These are phyloP conservation scores for Atherinomorus stipes DNA, from an alignment of 2,113 vertebrate genomes.

Conservation along the genomic window DNA sequence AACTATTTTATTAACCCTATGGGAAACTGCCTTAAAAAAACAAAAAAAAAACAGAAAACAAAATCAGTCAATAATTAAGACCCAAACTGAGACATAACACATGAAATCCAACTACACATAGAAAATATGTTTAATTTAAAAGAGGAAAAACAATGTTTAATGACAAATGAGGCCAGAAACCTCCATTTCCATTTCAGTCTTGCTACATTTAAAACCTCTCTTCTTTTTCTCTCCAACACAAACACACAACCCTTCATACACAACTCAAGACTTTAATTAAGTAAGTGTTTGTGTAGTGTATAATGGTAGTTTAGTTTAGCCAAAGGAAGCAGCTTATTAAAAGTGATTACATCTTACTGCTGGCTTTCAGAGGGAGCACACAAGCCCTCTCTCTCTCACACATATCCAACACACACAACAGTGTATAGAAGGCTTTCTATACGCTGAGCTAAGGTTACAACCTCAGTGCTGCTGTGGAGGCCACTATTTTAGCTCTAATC, in stretches of 20 bases:
- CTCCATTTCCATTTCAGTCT: neutral
- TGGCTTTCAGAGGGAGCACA: slow-evolving; percentile 48
- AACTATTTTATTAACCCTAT: too few species aligned
- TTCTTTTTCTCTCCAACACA: slow-evolving; percentile 13
- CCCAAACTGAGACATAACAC: neutral
- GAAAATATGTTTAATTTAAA: too few species aligned
- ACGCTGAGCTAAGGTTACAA: slow-evolving; percentile 27
- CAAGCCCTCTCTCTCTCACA: slow-evolving; percentile 29
- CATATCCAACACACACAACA: slow-evolving; percentile 8
- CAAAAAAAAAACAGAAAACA: too few species aligned
- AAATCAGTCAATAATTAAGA: neutral
- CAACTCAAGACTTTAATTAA: slow-evolving; percentile 67
- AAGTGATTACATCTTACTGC: slow-evolving; percentile 69
- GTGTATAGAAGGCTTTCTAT: slow-evolving; percentile 33
- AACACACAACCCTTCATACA: slow-evolving; percentile 22
- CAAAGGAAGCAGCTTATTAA: slow-evolving; percentile 73
- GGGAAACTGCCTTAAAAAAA: too few species aligned
- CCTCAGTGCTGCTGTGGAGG: slow-evolving; percentile 10
- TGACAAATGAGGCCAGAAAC: neutral
- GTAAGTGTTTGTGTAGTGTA: slow-evolving; percentile 63
- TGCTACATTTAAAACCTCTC: neutral
- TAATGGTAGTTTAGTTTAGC: slow-evolving; percentile 68
- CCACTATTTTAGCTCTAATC: slow-evolving; percentile 38
- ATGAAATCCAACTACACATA: neutral
- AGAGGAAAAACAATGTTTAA: neutral